Percentiles rank a stretch among this genome's conserved stretches.
These are phyloP conservation scores for Coremacera marginata DNA, from an alignment of 2,888 invertebrate species.

Conservation along the genomic window DNA sequence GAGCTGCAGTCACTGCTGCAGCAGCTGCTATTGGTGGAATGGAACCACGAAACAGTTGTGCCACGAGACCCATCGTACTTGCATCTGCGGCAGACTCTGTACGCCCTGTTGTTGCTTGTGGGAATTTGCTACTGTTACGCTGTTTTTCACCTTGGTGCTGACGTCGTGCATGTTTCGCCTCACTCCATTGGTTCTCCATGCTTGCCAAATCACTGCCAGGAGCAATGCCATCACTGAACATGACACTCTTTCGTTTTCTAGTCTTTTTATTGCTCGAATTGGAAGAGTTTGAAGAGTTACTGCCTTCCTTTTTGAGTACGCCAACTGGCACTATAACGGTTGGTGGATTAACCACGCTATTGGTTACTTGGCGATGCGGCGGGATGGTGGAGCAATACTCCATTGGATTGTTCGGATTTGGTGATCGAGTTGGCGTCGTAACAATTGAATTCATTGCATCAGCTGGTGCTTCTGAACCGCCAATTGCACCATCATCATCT, in stretches of 20 bases:
- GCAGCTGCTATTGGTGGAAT: constrained; percentile 63
- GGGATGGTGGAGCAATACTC: constrained; percentile 89
- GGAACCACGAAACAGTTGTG: constrained; percentile 63
- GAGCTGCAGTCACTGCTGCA: constrained; percentile 53
- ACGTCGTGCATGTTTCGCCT: constrained; percentile 67
- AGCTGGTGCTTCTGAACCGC: constrained; percentile 3
- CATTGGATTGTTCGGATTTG: constrained; percentile 88
- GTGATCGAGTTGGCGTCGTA: constrained; percentile 69
- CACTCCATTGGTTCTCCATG: constrained; percentile 74
- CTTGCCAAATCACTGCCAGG: constrained; percentile 87
- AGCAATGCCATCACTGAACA: constrained; percentile 90
- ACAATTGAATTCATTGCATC: constrained; percentile 32
- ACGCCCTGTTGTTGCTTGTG: constrained; percentile 55
- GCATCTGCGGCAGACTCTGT: constrained; percentile 52
- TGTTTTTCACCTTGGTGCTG: constrained; percentile 53
- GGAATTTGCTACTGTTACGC: constrained; percentile 45
- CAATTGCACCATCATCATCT: not conserved
- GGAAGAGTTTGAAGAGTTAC: constrained; percentile 61
- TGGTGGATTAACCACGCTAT: constrained; percentile 71
- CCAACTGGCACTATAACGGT: constrained; percentile 89
- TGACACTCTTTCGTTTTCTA: constrained; percentile 80
- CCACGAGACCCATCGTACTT: constrained; percentile 60
- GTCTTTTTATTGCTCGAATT: constrained; percentile 63
- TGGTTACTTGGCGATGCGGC: constrained; percentile 79
- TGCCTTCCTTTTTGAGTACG: constrained; percentile 76